Percentiles rank a stretch among this genome's conserved stretches.
Evolutionary conservation across 2,797 vertebrate genomes (phyloP).

Genomic region (Scarus forsteni): DNA sequence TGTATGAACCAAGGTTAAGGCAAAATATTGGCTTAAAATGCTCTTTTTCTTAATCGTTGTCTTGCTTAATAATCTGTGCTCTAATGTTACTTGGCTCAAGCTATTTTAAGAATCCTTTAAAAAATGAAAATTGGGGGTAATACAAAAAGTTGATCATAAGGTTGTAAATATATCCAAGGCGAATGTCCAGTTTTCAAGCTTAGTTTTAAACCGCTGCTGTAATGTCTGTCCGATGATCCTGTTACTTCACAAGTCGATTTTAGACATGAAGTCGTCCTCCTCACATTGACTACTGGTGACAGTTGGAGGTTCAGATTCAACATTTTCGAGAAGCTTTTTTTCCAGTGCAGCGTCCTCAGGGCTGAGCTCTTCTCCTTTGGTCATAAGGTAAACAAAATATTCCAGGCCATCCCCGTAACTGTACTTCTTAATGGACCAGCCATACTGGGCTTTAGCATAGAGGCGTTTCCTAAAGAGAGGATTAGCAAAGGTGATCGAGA

Average conservation of each 20-base stretch:
- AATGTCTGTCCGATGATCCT: not conserved
- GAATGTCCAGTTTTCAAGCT: no score
- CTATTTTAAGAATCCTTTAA: no score
- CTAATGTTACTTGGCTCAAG: no score
- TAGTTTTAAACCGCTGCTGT: no score
- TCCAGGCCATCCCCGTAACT: conserved; percentile 89
- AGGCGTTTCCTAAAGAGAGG: conserved; percentile 91
- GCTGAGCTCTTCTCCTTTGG: conserved; percentile 88
- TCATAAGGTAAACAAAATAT: conserved; percentile 91
- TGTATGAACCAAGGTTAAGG: no score
- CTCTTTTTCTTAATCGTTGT: no score
- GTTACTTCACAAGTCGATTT: conserved; percentile 82
- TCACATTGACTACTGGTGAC: conserved; percentile 32
- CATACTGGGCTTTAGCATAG: conserved; percentile 87
- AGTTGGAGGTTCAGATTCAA: conserved; percentile 19
- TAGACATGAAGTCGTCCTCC: conserved; percentile 84
- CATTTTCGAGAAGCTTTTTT: conserved; percentile 66
- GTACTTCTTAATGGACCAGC: conserved; percentile 89
- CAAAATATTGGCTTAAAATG: no score
- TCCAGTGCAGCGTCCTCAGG: conserved; percentile 83
- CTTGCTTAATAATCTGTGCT: no score
- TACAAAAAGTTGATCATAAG: no score
- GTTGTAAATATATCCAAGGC: no score
- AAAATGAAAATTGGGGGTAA: no score
- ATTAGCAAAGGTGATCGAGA: conserved; percentile 91